Percentiles rank a stretch among this genome's conserved stretches.
phyloP scores from a whole-genome alignment of 2,888 invertebrate species.

The Macrosiphum euphorbiae region DNA sequence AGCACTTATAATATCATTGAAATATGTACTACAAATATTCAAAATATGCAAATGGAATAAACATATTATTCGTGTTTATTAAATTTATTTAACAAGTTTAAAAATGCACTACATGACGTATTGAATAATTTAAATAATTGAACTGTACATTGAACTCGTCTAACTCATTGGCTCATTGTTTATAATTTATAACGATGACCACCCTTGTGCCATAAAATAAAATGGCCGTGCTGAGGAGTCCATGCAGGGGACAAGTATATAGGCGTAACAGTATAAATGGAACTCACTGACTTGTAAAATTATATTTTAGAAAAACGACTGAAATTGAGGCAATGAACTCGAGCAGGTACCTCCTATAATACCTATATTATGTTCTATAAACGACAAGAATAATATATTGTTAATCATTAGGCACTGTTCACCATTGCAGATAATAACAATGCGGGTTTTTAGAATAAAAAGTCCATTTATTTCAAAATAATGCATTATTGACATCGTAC shows the following conservation, averaged over 20 bases:
- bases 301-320: not conserved
- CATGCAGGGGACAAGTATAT: not conserved
- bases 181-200: not conserved
- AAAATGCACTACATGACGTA: not conserved
- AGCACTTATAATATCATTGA: not conserved
- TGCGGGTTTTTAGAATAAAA: conserved; percentile 12
- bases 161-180: not conserved
- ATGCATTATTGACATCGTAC: not conserved
- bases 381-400: not conserved
- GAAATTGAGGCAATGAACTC: not conserved
- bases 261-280: not conserved
- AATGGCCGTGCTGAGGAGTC: not conserved
- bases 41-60: not conserved
- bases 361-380: not conserved
- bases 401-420: not conserved
- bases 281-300: not conserved
- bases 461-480: not conserved
- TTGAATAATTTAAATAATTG: not conserved
- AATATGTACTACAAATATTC: not conserved
- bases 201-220: not conserved
- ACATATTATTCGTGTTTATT: not conserved
- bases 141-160: not conserved
- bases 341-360: not conserved
- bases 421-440: not conserved
- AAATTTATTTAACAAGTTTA: not conserved